phyloP scores from a whole-genome alignment of 2,113 vertebrate species.

The Archocentrus centrarchus region DNA sequence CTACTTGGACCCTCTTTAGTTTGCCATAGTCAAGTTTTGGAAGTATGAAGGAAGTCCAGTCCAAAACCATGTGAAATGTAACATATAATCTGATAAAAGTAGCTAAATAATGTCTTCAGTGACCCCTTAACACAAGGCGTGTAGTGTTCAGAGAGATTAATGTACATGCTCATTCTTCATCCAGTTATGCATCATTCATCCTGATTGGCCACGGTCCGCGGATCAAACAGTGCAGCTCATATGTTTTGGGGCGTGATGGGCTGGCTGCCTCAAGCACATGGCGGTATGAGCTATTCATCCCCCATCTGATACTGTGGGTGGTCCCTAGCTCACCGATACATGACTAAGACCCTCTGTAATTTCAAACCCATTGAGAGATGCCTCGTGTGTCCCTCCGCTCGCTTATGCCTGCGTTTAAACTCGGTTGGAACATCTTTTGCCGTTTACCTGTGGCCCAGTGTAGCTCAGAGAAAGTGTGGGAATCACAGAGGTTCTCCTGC shows the following conservation, averaged over 20 bases:
- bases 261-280: slow-evolving; percentile 54
- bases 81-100: slow-evolving; percentile 28
- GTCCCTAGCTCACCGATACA: slow-evolving; percentile 63
- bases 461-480: neutral
- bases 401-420: neutral
- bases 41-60: neutral
- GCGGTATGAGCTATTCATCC: slow-evolving; percentile 61
- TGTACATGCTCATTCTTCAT: slow-evolving; percentile 37
- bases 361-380: slow-evolving; percentile 42
- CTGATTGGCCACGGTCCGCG: slow-evolving; percentile 36
- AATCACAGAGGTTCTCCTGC: neutral
- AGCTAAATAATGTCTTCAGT: slow-evolving; percentile 15
- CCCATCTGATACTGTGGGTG: slow-evolving; percentile 66
- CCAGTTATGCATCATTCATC: slow-evolving; percentile 45
- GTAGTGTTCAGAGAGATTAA: slow-evolving; percentile 49
- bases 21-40: neutral
- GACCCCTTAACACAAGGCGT: slow-evolving; percentile 34
- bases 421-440: neutral
- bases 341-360: slow-evolving; percentile 50
- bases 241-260: slow-evolving; percentile 54
- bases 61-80: neutral
- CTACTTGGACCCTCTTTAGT: neutral
- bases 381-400: slow-evolving; percentile 4
- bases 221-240: slow-evolving; percentile 60
- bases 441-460: neutral